A percentile compares a stretch with the other conserved stretches of the same genome.
phyloP scores from a whole-genome alignment of 2,888 invertebrate species.

The Ormyrus thymus region DNA sequence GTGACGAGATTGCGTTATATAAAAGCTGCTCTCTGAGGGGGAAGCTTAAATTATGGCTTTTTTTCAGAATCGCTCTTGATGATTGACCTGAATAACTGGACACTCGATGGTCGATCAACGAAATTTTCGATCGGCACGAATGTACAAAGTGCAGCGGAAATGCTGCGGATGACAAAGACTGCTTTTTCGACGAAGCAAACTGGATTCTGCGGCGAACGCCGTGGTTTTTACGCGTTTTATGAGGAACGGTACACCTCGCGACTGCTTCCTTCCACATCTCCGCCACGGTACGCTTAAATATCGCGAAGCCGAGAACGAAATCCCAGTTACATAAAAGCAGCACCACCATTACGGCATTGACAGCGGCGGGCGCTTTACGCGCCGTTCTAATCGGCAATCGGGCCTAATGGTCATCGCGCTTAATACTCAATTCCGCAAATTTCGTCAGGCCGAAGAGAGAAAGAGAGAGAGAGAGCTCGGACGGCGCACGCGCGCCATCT shows the following conservation, averaged over 20 bases:
- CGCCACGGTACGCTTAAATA: not conserved
- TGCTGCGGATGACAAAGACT: slow-evolving; percentile 36
- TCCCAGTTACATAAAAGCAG: not conserved
- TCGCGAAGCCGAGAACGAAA: not conserved
- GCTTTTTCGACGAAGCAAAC: slow-evolving; percentile 25
- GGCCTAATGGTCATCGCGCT: slow-evolving; percentile 41
- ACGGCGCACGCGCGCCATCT: not conserved
- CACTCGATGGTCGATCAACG: slow-evolving; percentile 6
- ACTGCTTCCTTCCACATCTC: slow-evolving; percentile 10
- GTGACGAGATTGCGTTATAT: no score
- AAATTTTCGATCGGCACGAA: slow-evolving; percentile 33
- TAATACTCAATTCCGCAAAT: slow-evolving; percentile 50
- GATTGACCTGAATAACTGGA: slow-evolving; percentile 44
- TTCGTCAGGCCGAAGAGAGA: not conserved
- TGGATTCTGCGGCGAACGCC: slow-evolving; percentile 12
- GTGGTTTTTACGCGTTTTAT: slow-evolving; percentile 10
- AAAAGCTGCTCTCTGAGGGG: no score
- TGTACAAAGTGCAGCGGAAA: slow-evolving; percentile 31
- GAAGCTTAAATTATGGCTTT: no score
- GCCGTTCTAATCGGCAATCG: slow-evolving; percentile 43
- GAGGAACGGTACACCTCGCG: slow-evolving; percentile 26
- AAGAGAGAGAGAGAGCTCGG: not conserved
- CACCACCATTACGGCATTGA: not conserved
- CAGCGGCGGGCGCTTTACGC: not conserved
- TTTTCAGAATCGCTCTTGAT: not conserved